Evolutionary conservation across 2,797 vertebrate species (phyloP).

Genomic region (Gymnothorax javanicus): DNA sequence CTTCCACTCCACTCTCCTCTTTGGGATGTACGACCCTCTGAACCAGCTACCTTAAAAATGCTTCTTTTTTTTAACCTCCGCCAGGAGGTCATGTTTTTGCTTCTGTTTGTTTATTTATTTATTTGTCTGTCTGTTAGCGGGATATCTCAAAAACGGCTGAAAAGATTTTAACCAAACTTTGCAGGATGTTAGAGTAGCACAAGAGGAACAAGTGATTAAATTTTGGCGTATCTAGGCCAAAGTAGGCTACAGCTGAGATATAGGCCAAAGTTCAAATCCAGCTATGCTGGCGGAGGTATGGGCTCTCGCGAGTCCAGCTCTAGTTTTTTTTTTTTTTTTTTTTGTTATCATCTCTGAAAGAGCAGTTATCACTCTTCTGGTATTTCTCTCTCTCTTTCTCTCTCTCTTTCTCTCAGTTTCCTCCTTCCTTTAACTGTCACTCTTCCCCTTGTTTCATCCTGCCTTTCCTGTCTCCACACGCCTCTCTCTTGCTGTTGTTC

Average conservation of each 20-base stretch:
- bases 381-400: background rate
- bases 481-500: slow-evolving; percentile 32
- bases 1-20: slow-evolving; percentile 14
- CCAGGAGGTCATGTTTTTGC: background rate
- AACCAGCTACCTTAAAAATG: background rate
- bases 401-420: background rate
- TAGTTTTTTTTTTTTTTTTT: too few species aligned
- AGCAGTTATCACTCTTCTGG: background rate
- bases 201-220: too few species aligned
- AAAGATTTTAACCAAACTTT: too few species aligned
- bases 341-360: too few species aligned
- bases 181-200: too few species aligned
- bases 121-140: too few species aligned
- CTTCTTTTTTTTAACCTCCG: background rate
- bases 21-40: background rate
- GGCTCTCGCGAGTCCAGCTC: too few species aligned
- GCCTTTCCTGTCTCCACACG: background rate
- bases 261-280: too few species aligned
- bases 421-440: background rate
- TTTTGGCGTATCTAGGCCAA: too few species aligned
- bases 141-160: too few species aligned
- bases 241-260: too few species aligned
- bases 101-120: slow-evolving; percentile 18
- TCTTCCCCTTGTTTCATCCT: background rate
- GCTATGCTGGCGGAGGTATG: too few species aligned